Evolutionary conservation across 2,888 invertebrate genomes (phyloP).

Genomic region (Gastrophysa polygoni): DNA sequence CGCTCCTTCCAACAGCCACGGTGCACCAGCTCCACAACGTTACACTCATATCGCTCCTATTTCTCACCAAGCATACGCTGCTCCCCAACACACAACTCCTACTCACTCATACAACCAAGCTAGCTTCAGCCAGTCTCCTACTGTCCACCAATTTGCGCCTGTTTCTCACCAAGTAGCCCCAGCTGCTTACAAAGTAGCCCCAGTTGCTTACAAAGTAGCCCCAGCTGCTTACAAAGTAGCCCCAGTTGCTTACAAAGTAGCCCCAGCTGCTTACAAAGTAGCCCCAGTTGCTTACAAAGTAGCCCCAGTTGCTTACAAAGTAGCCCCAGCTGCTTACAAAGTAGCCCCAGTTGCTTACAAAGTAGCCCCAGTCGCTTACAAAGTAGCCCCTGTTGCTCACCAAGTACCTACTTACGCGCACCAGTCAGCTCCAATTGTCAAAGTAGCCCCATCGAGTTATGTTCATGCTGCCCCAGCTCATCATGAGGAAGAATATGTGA

Average conservation of each 20-base stretch:
- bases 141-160: background rate
- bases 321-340: background rate
- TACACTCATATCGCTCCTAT: background rate
- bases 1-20: constrained; percentile 2
- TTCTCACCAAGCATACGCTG: constrained; percentile 9
- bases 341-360: background rate
- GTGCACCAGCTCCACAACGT: constrained; percentile 23
- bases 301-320: too few species aligned
- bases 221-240: constrained; percentile 31
- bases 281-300: constrained; percentile 13
- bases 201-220: constrained; percentile 25
- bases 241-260: constrained; percentile 21
- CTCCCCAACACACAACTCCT: too few species aligned
- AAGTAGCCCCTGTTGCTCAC: constrained; percentile 7
- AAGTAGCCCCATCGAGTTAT: constrained; percentile 21
- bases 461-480: constrained; percentile 31
- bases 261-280: constrained; percentile 33
- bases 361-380: constrained; percentile 10
- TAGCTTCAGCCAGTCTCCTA: background rate
- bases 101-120: background rate
- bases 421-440: constrained; percentile 29
- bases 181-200: constrained; percentile 15
- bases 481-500: constrained; percentile 36
- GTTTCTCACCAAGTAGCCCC: background rate
- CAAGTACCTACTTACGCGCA: constrained; percentile 21